Evolutionary conservation across 1,140 invertebrate species (phyloP).

Genomic region (Lysiphlebus fabarum): DNA sequence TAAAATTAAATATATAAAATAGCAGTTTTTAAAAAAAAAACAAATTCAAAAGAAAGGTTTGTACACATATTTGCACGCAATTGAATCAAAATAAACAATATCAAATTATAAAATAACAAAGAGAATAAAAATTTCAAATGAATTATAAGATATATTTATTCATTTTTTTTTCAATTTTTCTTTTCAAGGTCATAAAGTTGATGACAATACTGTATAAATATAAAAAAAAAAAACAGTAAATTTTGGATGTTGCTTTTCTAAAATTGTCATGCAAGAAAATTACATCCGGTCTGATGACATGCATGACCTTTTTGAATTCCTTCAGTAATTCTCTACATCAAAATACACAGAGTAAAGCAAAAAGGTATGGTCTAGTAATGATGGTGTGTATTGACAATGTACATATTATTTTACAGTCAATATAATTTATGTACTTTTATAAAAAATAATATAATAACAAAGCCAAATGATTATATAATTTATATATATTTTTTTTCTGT

Average conservation of each 20-base stretch:
- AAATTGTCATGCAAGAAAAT: slow-evolving; percentile 21
- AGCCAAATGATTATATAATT: neutral
- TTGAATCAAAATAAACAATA: neutral
- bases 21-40: neutral
- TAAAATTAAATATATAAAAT: too few species aligned
- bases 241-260: slow-evolving; percentile 12
- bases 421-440: slow-evolving; percentile 1
- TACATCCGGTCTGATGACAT: slow-evolving; percentile 18
- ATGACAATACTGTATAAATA: slow-evolving; percentile 5
- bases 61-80: slow-evolving; percentile 9
- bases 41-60: neutral
- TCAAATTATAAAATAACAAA: neutral
- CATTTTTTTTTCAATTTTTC: slow-evolving; percentile 2
- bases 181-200: slow-evolving; percentile 13
- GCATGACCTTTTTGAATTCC: slow-evolving; percentile 18
- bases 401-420: too few species aligned
- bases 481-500: too few species aligned
- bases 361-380: too few species aligned
- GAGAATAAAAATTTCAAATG: neutral
- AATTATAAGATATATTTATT: neutral
- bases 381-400: too few species aligned
- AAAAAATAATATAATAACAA: neutral
- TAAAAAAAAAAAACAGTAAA: too few species aligned
- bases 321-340: slow-evolving; percentile 8
- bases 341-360: too few species aligned